Evolutionary conservation across 2,888 invertebrate genomes (phyloP).

Genomic region (Autographa pulchrina): DNA sequence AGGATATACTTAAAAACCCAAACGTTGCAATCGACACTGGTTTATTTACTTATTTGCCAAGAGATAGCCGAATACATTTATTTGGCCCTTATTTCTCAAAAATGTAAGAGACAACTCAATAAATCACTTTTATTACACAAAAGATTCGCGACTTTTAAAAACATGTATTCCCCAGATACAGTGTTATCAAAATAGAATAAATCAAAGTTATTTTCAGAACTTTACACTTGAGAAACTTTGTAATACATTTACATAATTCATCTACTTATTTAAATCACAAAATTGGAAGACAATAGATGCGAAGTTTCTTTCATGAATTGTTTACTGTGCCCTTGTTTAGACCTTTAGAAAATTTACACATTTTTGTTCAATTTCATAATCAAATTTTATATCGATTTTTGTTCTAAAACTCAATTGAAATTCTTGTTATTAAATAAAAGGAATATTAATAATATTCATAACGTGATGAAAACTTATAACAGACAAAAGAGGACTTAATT

Average conservation of each 20-base stretch:
- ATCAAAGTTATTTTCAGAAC: constrained; percentile 31
- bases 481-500: not conserved
- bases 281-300: constrained; percentile 27
- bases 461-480: constrained; percentile 3
- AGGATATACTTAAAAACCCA: too few relatives aligned
- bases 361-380: constrained; percentile 21
- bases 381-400: constrained; percentile 27
- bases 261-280: constrained; percentile 33
- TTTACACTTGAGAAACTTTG: constrained; percentile 21
- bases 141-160: not conserved
- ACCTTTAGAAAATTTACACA: constrained; percentile 6
- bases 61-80: not conserved
- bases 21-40: too few relatives aligned
- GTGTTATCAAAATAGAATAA: constrained; percentile 19
- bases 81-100: not conserved
- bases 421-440: constrained; percentile 18
- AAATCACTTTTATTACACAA: constrained; percentile 1
- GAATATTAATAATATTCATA: constrained; percentile 25
- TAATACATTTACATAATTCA: constrained; percentile 29
- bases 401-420: constrained; percentile 19
- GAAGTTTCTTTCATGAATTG: constrained; percentile 28
- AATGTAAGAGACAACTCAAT: not conserved
- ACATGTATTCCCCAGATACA: constrained; percentile 5
- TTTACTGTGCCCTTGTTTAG: constrained; percentile 17
- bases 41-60: not conserved